Base-by-base conservation (phyloP, 2,888 invertebrate species). In the Heterodera filipjevi region DNA sequence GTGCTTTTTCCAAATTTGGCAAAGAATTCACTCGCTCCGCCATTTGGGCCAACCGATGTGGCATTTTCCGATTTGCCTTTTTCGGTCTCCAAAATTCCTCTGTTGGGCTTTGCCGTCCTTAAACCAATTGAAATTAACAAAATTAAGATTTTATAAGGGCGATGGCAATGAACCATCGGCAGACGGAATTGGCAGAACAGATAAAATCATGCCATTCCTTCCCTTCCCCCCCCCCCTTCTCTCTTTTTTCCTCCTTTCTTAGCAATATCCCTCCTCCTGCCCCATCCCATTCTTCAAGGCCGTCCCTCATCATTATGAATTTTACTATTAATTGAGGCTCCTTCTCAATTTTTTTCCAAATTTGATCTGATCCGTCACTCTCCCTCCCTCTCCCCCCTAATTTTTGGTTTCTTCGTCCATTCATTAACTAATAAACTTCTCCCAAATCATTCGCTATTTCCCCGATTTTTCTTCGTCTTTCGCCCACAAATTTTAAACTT, bases 101-200 rank as follows among this genome's bases (percentile, higher is more conserved):
- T 39, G 6, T 12, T 39, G 8, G 39, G 39, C 39, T 39, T 39
- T 39, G 2, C 49, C 16, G 16, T 49, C 19, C 49, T 49, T 49
- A 49, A 49, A 16, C 59, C 59, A 59, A n/a, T 5, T 59, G n/a
- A n/a, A 12, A 39, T 10, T 39, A 39, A 10, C 39, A 39, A 39
- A 10, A 39, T 39, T 39, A 39, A 39, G 49, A 49, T 16, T 49
- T 49, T 3, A n/a, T 2, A 59, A 22, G 6, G 8, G n/a, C n/a
- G n/a, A n/a, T n/a, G n/a, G n/a, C n/a, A 59, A 6, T 22, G 59
- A n/a, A n/a, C 59, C n/a, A 59, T n/a, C 10, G 59, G 22, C 59
- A n/a, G 59, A 8, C n/a, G 59, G 59, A 59, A 59, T 59, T 59
- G 59, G 59, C 59, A 59, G 59, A 59, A n/a, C 59, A n/a, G 59